Percentiles rank a stretch among this genome's conserved stretches.
Evolutionary conservation across 2,797 vertebrate genomes (phyloP).

Genomic region (Dendrocincla fuliginosa): DNA sequence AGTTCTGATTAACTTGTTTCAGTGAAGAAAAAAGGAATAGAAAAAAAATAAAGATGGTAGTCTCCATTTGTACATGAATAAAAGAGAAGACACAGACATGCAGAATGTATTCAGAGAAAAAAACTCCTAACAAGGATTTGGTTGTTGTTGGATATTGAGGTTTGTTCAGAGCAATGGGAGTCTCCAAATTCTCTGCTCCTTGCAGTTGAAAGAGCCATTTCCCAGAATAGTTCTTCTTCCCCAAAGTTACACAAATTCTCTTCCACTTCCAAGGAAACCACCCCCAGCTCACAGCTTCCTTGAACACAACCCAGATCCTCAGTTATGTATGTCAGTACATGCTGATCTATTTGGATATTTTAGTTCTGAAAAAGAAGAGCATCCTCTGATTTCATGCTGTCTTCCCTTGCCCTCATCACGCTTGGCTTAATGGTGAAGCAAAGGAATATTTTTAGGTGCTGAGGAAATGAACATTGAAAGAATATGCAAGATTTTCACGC

Average conservation of each 20-base stretch:
- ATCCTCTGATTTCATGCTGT: neutral
- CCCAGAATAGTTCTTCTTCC: neutral
- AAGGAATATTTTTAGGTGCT: slow-evolving; percentile 33
- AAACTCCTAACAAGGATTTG: neutral
- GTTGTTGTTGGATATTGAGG: neutral
- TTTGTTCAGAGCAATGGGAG: neutral
- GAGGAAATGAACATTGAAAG: slow-evolving; percentile 16
- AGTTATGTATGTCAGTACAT: neutral
- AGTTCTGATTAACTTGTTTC: neutral
- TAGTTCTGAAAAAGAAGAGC: neutral
- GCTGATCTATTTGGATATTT: neutral
- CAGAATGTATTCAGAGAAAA: neutral
- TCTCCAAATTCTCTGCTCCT: neutral
- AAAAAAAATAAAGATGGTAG: neutral
- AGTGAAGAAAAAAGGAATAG: neutral
- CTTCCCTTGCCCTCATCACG: neutral
- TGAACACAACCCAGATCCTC: neutral
- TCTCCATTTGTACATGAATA: neutral
- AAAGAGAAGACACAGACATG: neutral
- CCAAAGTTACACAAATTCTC: neutral
- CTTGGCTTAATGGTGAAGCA: neutral
- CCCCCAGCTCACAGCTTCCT: neutral
- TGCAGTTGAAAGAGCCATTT: neutral
- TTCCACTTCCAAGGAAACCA: neutral
- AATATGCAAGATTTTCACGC: slow-evolving; percentile 22